A percentile compares a stretch with the other conserved stretches of the same genome.
Conservation (phyloP, 1,140 invertebrate species). For the Idris sp. region DNA sequence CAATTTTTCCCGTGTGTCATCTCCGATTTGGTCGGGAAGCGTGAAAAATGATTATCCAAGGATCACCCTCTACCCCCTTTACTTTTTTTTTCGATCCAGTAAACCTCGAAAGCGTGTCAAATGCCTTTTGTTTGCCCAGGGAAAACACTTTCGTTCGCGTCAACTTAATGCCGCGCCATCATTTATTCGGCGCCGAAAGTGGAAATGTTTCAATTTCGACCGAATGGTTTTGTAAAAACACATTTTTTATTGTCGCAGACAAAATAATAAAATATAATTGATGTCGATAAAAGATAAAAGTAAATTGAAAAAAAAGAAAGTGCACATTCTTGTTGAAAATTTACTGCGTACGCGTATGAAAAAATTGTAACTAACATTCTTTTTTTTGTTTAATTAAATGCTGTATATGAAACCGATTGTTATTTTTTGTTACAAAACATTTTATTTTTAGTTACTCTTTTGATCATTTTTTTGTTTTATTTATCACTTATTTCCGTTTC, state of each 20-base stretch:
- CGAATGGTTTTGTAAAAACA: conserved; percentile 8
- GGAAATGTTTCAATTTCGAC: conserved; percentile 25
- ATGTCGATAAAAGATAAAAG: too few species aligned
- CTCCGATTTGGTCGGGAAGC: conserved; percentile 48
- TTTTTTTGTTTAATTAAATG: too few species aligned
- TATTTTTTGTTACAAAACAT: too few species aligned
- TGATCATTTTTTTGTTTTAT: too few species aligned
- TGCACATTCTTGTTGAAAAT: too few species aligned
- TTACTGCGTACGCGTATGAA: too few species aligned
- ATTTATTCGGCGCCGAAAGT: conserved; percentile 33
- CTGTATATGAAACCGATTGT: too few species aligned
- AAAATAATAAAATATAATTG: conserved; percentile 33
- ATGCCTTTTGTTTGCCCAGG: conserved; percentile 42
- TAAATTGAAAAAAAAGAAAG: too few species aligned
- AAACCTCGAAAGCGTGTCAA: conserved; percentile 24
- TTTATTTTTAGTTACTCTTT: too few species aligned
- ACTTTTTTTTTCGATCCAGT: conserved; percentile 44
- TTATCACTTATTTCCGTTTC: too few species aligned
- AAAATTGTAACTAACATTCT: too few species aligned
- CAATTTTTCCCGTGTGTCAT: conserved; percentile 63
- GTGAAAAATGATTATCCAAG: conserved; percentile 63
- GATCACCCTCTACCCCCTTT: conserved; percentile 24
- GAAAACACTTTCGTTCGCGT: conserved; percentile 41
- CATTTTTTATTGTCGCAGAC: conserved; percentile 18
- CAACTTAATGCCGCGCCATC: conserved; percentile 31